phyloP scores from a whole-genome alignment of 2,113 vertebrate genomes.

The Stictonetta naevosa region DNA sequence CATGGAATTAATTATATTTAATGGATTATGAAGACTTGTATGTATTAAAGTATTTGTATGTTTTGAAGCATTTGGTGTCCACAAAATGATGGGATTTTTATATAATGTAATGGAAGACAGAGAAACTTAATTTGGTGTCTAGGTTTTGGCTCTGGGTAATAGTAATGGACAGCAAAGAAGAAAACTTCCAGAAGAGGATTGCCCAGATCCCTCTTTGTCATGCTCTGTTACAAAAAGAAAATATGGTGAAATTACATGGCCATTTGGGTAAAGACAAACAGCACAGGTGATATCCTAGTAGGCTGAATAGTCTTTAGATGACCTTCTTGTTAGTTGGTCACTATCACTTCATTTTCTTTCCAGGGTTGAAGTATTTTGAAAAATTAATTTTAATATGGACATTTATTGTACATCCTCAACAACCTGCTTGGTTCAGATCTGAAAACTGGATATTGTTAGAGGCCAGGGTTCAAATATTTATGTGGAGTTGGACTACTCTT shows the following conservation, averaged over 20 bases:
- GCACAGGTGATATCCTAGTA: background rate
- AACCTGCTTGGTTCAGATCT: background rate
- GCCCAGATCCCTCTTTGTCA: background rate
- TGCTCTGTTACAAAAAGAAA: background rate
- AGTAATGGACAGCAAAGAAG: background rate
- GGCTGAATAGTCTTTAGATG: background rate
- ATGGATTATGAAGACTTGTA: constrained; percentile 5
- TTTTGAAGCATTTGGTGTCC: constrained; percentile 34
- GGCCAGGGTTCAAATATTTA: background rate
- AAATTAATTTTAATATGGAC: background rate
- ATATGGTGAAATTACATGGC: background rate
- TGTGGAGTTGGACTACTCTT: background rate
- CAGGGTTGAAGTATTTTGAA: background rate
- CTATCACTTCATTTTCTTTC: background rate
- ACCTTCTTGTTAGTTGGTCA: background rate
- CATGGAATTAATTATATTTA: constrained; percentile 17
- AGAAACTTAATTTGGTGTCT: background rate
- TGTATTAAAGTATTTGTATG: constrained; percentile 51
- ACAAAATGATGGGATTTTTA: background rate
- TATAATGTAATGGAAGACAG: background rate
- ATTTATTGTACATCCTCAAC: background rate
- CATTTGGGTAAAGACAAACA: background rate
- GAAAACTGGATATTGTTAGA: background rate
- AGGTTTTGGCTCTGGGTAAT: background rate
- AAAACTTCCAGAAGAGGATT: background rate